Conservation (phyloP, 2,888 invertebrate genomes). For the Galeruca laticollis region DNA sequence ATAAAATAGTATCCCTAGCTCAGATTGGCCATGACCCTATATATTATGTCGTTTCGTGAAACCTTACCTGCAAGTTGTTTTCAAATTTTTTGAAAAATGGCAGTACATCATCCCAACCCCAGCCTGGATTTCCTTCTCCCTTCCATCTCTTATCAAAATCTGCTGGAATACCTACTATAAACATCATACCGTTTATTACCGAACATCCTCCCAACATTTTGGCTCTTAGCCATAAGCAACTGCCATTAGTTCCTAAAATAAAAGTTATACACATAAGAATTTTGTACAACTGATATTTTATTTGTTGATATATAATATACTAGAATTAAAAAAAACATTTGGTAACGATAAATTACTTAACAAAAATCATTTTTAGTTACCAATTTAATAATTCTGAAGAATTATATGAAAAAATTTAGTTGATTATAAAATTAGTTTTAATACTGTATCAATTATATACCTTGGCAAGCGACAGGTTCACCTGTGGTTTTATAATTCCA, state of each 20-base stretch:
- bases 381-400: too few relatives aligned
- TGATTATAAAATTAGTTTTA: too few relatives aligned
- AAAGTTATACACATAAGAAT: conserved; percentile 6
- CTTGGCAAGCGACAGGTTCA: conserved; percentile 72
- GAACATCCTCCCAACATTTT: conserved; percentile 78
- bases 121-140: conserved; percentile 72
- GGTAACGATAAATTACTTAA: too few relatives aligned
- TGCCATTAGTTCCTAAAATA: conserved; percentile 59
- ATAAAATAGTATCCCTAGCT: too few relatives aligned
- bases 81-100: conserved; percentile 78
- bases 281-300: neutral
- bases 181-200: conserved; percentile 77
- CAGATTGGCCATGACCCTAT: too few relatives aligned
- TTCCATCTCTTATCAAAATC: conserved; percentile 75
- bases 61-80: conserved; percentile 70
- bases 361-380: too few relatives aligned
- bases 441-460: conserved; percentile 51
- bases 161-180: conserved; percentile 70
- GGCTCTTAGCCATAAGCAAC: conserved; percentile 76
- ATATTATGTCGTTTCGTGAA: conserved; percentile 53
- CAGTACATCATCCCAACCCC: conserved; percentile 73
- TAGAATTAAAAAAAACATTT: too few relatives aligned
- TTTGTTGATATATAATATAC: too few relatives aligned
- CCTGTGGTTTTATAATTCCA: conserved; percentile 76
- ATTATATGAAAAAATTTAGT: too few relatives aligned